Base-by-base conservation (phyloP, 2,113 vertebrate genomes). In the Poeciliopsis occidentalis region DNA sequence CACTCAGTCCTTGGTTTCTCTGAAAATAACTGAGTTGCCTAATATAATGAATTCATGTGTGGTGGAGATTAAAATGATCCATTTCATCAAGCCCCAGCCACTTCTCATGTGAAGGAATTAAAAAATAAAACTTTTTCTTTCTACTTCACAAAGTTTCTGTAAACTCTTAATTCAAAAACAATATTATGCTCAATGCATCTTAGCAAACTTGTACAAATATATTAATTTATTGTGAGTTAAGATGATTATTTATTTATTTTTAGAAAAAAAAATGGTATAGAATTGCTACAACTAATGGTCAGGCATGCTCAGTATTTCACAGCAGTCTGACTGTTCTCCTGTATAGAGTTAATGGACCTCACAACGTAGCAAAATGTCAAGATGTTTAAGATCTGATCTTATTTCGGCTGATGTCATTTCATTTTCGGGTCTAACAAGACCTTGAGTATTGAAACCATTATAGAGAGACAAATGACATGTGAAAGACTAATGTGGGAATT, bases 31-130 rank as follows among this genome's bases (percentile, higher is more conserved):
- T 71, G 80, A 84, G 90, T 86, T 31, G 86, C 75, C 84, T 78
- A 65, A 85, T 85, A 85, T 91, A 86, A 87, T 84, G 63, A 51
- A 83, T 88, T 89, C 80, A 82, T 87, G 88, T 84, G 83, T 87
- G 85, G 90, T 90, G 82, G 82, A 90, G 88, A 92, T 93, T 68
- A 89, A 92, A 89, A 77, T 70, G 83, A 87, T 87, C 80, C 54
- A 88, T 92, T 89, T 87, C 73, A 92, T 92, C 88, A 90, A 81
- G 78, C 83, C 78, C 64, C 68, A 75, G 77, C 79, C 60, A 84
- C 72, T 83, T 83, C 39, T 1, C 17, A 37, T 79, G 75, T 73
- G 57, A 72, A 82, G 77, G 68, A 75, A 90, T 82, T 79, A 74
- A 71, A 11, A 27, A 67, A 57, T 8, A 24, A 76, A 79, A 67